A percentile compares a stretch with the other conserved stretches of the same genome.
Evolutionary conservation across 2,113 vertebrate genomes (phyloP).

Genomic region (Notothenia rossii): DNA sequence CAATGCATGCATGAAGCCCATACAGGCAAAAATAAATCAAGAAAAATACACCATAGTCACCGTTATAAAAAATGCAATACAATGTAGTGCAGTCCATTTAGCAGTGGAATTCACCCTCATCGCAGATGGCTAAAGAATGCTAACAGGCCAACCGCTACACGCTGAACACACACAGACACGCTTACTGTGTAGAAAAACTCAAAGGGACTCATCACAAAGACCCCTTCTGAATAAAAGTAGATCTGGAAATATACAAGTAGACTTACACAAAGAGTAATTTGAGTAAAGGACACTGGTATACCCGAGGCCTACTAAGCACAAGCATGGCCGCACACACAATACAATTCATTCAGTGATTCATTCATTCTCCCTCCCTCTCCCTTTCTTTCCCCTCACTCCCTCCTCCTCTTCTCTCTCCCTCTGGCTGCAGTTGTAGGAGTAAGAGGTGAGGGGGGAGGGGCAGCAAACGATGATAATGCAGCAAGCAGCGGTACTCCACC

Average conservation of each 20-base stretch:
- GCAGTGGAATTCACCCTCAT: constrained; percentile 29
- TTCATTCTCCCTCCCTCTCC: constrained; percentile 82
- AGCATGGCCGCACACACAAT: constrained; percentile 84
- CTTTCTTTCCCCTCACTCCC: constrained; percentile 73
- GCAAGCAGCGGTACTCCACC: constrained; percentile 84
- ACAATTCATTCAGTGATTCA: constrained; percentile 86
- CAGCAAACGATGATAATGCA: constrained; percentile 83
- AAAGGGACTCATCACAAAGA: constrained; percentile 56
- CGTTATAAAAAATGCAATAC: neutral
- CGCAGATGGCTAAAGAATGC: constrained; percentile 50
- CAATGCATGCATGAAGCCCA: constrained; percentile 32
- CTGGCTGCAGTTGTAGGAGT: constrained; percentile 75
- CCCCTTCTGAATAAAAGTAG: constrained; percentile 47
- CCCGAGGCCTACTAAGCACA: constrained; percentile 73
- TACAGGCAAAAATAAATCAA: neutral
- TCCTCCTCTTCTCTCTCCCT: constrained; percentile 68
- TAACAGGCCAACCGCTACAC: constrained; percentile 47
- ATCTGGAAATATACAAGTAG: constrained; percentile 60
- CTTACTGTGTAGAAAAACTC: constrained; percentile 47
- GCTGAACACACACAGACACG: constrained; percentile 49
- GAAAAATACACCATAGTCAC: neutral
- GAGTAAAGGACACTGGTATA: constrained; percentile 75
- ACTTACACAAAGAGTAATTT: constrained; percentile 68
- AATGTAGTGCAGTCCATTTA: constrained; percentile 15
- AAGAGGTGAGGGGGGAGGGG: constrained; percentile 78